These are phyloP conservation scores for Heterotis niloticus DNA, from an alignment of 2,113 vertebrate species.

Conservation along the genomic window DNA sequence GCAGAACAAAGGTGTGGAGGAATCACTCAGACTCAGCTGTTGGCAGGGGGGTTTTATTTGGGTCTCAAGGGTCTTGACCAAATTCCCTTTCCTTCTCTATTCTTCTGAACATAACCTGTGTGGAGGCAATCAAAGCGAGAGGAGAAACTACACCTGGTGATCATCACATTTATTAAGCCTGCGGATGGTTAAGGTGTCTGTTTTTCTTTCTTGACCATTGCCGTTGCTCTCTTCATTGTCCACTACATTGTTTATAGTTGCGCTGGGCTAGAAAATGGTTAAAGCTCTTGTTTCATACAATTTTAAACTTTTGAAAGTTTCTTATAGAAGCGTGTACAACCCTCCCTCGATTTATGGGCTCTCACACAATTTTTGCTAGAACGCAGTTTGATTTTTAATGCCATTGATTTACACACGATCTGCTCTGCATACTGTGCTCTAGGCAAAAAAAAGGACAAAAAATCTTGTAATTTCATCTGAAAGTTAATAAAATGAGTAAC, in stretches of 20 bases:
- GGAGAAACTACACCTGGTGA: slow-evolving; percentile 18
- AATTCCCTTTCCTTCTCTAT: slow-evolving; percentile 34
- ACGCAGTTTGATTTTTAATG: too few relatives aligned
- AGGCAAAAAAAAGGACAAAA: too few relatives aligned
- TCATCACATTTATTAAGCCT: slow-evolving; percentile 35
- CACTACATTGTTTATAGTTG: neutral
- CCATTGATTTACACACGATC: too few relatives aligned
- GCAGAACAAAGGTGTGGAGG: neutral
- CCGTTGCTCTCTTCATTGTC: slow-evolving; percentile 34
- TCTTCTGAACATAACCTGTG: slow-evolving; percentile 34
- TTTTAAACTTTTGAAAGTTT: too few relatives aligned
- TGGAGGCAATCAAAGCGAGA: slow-evolving; percentile 39
- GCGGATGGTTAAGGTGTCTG: slow-evolving; percentile 24
- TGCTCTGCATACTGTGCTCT: too few relatives aligned
- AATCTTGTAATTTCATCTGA: too few relatives aligned
- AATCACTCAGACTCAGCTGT: slow-evolving; percentile 28
- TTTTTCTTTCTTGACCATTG: slow-evolving; percentile 8
- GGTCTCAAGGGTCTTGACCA: slow-evolving; percentile 39
- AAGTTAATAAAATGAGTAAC: too few relatives aligned
- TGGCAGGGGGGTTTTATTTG: slow-evolving; percentile 45
- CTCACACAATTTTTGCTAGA: too few relatives aligned
- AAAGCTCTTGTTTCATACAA: too few relatives aligned
- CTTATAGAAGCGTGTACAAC: too few relatives aligned
- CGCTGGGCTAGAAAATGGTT: neutral
- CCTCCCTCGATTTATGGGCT: too few relatives aligned